Conservation (phyloP, 2,797 vertebrate genomes). For the Poecile montanus region DNA sequence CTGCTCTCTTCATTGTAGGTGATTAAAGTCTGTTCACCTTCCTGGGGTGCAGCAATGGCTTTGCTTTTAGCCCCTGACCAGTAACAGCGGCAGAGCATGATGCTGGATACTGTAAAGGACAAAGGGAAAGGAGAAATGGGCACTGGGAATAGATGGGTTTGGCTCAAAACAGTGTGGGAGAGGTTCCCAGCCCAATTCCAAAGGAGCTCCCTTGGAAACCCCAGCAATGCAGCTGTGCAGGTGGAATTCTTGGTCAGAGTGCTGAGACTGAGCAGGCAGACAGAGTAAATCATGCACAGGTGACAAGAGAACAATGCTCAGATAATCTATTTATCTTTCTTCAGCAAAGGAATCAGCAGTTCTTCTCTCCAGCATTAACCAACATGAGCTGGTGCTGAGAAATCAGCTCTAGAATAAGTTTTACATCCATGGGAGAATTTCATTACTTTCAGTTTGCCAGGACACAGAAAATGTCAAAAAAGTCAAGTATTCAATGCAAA, state of each 20-base stretch:
- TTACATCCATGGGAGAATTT: not conserved
- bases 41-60: not conserved
- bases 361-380: not conserved
- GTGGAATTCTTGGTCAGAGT: not conserved
- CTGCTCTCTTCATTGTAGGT: slow-evolving; percentile 83
- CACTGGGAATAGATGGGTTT: not conserved
- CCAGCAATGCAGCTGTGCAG: not conserved
- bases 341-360: not conserved
- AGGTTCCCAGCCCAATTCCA: not conserved
- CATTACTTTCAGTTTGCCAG: not conserved
- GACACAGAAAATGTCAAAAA: not conserved
- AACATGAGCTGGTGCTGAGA: not conserved
- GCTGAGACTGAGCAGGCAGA: not conserved
- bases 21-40: slow-evolving; percentile 82
- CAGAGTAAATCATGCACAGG: not conserved
- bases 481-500: not conserved
- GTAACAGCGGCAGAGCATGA: not conserved
- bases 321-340: not conserved
- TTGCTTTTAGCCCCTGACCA: not conserved
- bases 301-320: not conserved
- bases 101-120: not conserved
- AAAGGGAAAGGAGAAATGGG: not conserved
- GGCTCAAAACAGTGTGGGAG: not conserved
- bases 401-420: not conserved
- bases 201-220: not conserved